Evolutionary conservation across 35 echinoderm and acorn worm species (phyloP).

Genomic region (Ophiothrix spiculata): DNA sequence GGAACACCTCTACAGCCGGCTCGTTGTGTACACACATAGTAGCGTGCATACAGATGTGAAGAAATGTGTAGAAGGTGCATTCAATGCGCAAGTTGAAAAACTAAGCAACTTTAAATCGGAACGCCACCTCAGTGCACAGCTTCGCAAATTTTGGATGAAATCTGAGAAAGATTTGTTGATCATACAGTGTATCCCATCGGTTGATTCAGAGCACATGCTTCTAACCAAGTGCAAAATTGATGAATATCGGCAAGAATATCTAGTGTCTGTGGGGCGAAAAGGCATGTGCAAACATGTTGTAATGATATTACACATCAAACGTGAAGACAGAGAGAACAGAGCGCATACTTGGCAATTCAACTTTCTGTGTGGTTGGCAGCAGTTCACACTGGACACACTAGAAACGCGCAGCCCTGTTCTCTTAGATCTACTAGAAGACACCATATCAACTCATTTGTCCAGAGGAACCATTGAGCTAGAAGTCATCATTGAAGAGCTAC

Average conservation of each 20-base stretch:
- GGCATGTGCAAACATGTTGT: constrained; percentile 6
- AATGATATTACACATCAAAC: constrained; percentile 30
- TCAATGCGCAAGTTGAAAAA: constrained; percentile 13
- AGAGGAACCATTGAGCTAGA: background rate
- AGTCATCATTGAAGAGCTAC: constrained; percentile 11
- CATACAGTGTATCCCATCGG: constrained; percentile 30
- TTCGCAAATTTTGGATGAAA: constrained; percentile 14
- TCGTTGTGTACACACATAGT: constrained; percentile 13
- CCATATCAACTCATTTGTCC: background rate
- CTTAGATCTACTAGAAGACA: background rate
- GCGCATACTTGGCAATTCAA: constrained; percentile 35
- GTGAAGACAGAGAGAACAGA: background rate
- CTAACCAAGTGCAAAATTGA: constrained; percentile 28
- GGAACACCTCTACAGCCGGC: background rate
- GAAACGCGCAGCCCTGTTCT: background rate
- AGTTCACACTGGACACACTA: constrained; percentile 38
- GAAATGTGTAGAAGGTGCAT: background rate
- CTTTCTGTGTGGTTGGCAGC: constrained; percentile 42
- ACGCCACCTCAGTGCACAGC: constrained; percentile 10
- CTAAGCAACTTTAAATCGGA: constrained; percentile 43
- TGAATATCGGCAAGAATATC: background rate
- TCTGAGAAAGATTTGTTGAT: constrained; percentile 6
- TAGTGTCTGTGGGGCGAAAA: background rate
- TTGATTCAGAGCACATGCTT: constrained; percentile 33
- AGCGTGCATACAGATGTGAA: constrained; percentile 20